Evolutionary conservation across 2,888 invertebrate genomes (phyloP).

Genomic region (Meteorus cinctellus): DNA sequence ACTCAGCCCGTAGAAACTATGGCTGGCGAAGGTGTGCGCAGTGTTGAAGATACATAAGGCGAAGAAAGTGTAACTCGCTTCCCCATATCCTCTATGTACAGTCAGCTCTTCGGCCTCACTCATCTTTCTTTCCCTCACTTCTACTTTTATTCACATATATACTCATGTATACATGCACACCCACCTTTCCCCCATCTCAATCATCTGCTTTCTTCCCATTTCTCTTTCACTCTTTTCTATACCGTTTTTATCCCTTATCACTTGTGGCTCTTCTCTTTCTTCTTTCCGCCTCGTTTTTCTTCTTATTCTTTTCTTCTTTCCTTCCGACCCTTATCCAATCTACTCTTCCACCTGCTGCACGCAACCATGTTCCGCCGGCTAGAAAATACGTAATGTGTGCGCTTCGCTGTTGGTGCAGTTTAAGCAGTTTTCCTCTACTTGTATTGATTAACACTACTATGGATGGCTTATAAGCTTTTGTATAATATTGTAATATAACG

Average conservation of each 20-base stretch:
- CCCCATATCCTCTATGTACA: constrained; percentile 31
- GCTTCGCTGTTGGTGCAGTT: constrained; percentile 48
- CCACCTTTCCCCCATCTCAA: constrained; percentile 19
- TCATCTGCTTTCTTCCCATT: constrained; percentile 27
- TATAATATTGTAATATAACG: neutral
- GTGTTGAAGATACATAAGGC: constrained; percentile 32
- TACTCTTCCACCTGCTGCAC: constrained; percentile 61
- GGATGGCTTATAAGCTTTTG: neutral
- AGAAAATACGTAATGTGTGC: constrained; percentile 53
- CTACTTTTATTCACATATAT: constrained; percentile 39
- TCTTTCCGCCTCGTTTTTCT: constrained; percentile 50
- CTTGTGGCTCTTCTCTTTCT: constrained; percentile 36
- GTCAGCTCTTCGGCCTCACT: constrained; percentile 41
- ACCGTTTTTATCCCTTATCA: constrained; percentile 45
- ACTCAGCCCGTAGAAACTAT: constrained; percentile 12
- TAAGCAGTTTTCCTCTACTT: constrained; percentile 49
- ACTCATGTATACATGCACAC: constrained; percentile 7
- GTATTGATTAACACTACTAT: neutral
- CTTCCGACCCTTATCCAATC: constrained; percentile 59
- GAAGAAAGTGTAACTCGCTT: constrained; percentile 39
- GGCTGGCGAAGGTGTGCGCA: constrained; percentile 19
- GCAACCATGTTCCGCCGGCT: constrained; percentile 53
- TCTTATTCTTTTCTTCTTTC: constrained; percentile 44
- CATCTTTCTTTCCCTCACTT: constrained; percentile 44
- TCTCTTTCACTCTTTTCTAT: constrained; percentile 51